Evolutionary conservation across 2,888 invertebrate species (phyloP).

Genomic region (Dynastes maya): DNA sequence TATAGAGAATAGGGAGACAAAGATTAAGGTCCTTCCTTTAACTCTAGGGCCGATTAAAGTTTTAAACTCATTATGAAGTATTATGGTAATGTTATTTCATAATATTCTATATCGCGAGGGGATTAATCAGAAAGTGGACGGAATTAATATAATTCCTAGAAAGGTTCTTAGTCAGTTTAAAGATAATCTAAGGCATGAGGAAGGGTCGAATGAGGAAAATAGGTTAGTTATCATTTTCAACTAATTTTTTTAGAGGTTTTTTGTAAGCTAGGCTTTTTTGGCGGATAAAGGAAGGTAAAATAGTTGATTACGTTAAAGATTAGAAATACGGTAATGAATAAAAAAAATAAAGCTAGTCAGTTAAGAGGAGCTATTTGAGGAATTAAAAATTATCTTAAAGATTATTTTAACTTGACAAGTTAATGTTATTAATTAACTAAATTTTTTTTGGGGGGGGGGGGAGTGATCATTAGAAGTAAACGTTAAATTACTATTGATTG

Average conservation of each 20-base stretch:
- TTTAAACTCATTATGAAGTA: slow-evolving; percentile 75
- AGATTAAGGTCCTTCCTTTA: slow-evolving; percentile 74
- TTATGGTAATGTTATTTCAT: slow-evolving; percentile 71
- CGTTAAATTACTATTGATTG: slow-evolving; percentile 77
- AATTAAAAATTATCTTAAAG: slow-evolving; percentile 76
- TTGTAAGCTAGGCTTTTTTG: slow-evolving; percentile 55
- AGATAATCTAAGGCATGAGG: slow-evolving; percentile 71
- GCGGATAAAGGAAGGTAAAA: slow-evolving; percentile 68
- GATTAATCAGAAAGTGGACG: slow-evolving; percentile 73
- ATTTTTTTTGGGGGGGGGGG: slow-evolving; percentile 62
- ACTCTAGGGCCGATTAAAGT: slow-evolving; percentile 69
- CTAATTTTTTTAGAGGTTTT: slow-evolving; percentile 60
- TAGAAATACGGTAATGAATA: slow-evolving; percentile 69
- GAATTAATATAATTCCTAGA: slow-evolving; percentile 72
- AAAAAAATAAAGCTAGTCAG: slow-evolving; percentile 70
- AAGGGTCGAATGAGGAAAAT: slow-evolving; percentile 79
- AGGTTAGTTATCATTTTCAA: slow-evolving; percentile 80
- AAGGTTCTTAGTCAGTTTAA: slow-evolving; percentile 77
- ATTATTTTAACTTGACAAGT: slow-evolving; percentile 81
- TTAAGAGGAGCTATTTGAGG: slow-evolving; percentile 80
- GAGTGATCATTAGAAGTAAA: slow-evolving; percentile 74
- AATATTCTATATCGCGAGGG: slow-evolving; percentile 72
- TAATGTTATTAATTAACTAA: slow-evolving; percentile 76
- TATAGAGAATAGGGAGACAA: slow-evolving; percentile 75
- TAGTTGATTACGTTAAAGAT: slow-evolving; percentile 74